Evolutionary conservation across 2,797 vertebrate species (phyloP), one percentile per base, ranked within the genome.

Genomic region (Melanogrammus aeglefinus): DNA sequence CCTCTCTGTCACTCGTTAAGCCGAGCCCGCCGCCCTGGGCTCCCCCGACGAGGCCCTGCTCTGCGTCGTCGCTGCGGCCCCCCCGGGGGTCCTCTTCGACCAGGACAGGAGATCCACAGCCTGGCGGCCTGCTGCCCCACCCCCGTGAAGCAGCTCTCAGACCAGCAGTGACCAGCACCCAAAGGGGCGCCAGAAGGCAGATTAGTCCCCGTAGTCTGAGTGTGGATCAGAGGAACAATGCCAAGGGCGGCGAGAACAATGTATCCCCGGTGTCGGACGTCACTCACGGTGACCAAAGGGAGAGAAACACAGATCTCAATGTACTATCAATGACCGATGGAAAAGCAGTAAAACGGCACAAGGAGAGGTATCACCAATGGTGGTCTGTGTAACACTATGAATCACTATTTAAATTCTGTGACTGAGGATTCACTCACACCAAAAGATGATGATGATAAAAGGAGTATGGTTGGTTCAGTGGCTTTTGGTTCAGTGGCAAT

Each of bases 21-120:
- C 86, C 89, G 24, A 86, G 70, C 31, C 89, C 82, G 51, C 86
- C 86, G 12, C 31, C 2, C 12, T 36, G 82, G 0, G 73, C 78
- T 69, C 31, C 78, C 73, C 80, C 73, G 1, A 33, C 1, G 29
- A 84, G 83, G 51, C 77, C 75, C 6, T 1, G 6, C 57, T 63
- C 21, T n/a, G 21, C 14, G 57, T 24, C 57, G 21, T 63, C 57
- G 57, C 18, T 24, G 57, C 21, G 57, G n/a, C 57, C 21, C 57
- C 57, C 5, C 57, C 57, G 8, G 57, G 21, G 57, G 14, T 74
- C 79, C 21, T 14, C 35, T 51, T 74, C 76, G 10, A 3, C 36
- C 21, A 79, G n/a, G 29, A 74, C 73, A 79, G 76, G 66, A 1
- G 0, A 70, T 63, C 21, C 24, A 77, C 77, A 80, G 18, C 76